A percentile compares a stretch with the other conserved stretches of the same genome.
Conservation (phyloP, 2,113 vertebrate species). For the Pithys albifrons region DNA sequence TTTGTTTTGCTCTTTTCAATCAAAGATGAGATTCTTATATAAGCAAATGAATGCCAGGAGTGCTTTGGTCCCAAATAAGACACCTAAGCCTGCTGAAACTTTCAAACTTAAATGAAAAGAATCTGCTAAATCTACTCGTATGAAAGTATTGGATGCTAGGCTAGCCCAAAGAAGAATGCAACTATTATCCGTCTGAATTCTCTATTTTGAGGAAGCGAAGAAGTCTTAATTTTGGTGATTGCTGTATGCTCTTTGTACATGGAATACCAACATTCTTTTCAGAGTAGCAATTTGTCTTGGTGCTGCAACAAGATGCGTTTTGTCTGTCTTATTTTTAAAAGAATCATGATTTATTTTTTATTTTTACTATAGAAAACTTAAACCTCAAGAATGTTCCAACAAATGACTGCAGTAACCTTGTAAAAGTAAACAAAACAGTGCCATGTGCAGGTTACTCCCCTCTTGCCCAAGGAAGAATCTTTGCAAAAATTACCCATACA, state of each 20-base stretch:
- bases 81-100: not conserved
- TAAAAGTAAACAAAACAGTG: not conserved
- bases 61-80: not conserved
- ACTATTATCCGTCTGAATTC: not conserved
- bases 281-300: not conserved
- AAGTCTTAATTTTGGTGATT: not conserved
- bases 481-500: not conserved
- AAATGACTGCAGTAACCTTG: not conserved
- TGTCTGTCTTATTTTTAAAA: not conserved
- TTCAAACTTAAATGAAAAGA: not conserved
- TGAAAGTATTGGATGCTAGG: not conserved
- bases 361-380: not conserved
- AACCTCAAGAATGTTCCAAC: not conserved
- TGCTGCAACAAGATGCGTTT: not conserved
- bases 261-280: not conserved
- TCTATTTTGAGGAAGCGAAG: not conserved
- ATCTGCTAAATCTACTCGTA: not conserved
- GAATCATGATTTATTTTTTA: not conserved
- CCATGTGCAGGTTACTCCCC: not conserved
- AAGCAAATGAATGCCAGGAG: not conserved
- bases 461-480: not conserved
- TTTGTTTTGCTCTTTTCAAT: not conserved
- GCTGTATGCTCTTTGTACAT: not conserved
- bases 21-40: not conserved
- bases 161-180: not conserved